These are phyloP conservation scores for Mungos mungo DNA, from an alignment of 2,113 vertebrate species.

Conservation along the genomic window DNA sequence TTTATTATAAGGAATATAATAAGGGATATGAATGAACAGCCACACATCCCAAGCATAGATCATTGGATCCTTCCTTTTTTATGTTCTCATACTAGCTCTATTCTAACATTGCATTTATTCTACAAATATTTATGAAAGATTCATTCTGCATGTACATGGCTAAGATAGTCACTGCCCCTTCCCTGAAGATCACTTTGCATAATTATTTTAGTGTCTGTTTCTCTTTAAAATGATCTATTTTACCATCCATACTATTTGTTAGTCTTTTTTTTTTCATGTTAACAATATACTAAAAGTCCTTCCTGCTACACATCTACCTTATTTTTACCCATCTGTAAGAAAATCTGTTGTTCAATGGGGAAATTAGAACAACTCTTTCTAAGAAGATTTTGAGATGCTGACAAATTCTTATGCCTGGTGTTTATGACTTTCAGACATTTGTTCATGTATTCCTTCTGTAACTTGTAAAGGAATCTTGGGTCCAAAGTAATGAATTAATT, in stretches of 20 bases:
- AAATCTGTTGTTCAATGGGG: background rate
- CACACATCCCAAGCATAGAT: background rate
- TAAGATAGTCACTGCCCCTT: background rate
- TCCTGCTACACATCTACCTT: background rate
- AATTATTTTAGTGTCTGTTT: background rate
- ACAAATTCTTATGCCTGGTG: background rate
- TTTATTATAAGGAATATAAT: background rate
- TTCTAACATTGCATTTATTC: background rate
- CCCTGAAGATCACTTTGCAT: background rate
- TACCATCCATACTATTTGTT: background rate
- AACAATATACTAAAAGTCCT: background rate
- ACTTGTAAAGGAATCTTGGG: background rate
- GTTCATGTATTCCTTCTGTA: background rate
- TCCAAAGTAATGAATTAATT: background rate
- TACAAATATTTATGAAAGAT: background rate
- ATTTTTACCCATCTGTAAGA: background rate
- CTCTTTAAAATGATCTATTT: background rate
- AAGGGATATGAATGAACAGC: background rate
- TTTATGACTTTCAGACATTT: background rate
- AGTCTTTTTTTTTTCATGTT: background rate
- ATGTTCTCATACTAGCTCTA: background rate
- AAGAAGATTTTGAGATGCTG: background rate
- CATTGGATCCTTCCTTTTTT: background rate
- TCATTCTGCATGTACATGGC: background rate
- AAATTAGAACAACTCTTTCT: background rate